Conservation (phyloP, 2,888 invertebrate species). For the Oscheius myriophilus region DNA sequence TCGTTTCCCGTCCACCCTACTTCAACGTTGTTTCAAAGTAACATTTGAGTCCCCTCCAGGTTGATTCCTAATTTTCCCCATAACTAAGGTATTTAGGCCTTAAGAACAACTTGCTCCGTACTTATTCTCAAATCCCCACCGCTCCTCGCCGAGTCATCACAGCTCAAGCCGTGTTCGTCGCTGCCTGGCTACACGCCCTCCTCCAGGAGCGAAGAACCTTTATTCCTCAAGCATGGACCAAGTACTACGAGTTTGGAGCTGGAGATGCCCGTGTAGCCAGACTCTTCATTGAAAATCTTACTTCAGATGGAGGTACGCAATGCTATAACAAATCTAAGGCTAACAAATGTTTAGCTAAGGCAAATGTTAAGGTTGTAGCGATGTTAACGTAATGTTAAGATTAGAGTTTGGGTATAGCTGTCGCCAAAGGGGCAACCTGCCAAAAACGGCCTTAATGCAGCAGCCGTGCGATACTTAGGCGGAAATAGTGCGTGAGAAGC, state of each 20-base stretch:
- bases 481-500: no score
- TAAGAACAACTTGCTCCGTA: constrained; percentile 79
- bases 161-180: constrained; percentile 78
- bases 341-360: no score
- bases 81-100: constrained; percentile 72
- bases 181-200: constrained; percentile 88
- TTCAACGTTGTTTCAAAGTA: constrained; percentile 64
- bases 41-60: constrained; percentile 80
- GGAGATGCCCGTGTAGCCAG: constrained; percentile 83
- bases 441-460: no score
- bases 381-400: background rate
- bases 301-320: constrained; percentile 65
- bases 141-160: constrained; percentile 69
- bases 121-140: constrained; percentile 42
- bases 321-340: no score
- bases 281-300: constrained; percentile 77
- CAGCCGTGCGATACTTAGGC: no score
- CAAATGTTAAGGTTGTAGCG: no score
- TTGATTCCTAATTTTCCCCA: background rate
- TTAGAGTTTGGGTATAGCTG: background rate
- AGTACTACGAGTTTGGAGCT: constrained; percentile 87
- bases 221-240: constrained; percentile 90
- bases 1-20: constrained; percentile 46
- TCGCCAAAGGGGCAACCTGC: no score
- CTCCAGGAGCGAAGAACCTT: constrained; percentile 87